Percentiles rank a stretch among this genome's conserved stretches.
Conservation (phyloP, 2,888 invertebrate species). For the Eristalis arbustorum region DNA sequence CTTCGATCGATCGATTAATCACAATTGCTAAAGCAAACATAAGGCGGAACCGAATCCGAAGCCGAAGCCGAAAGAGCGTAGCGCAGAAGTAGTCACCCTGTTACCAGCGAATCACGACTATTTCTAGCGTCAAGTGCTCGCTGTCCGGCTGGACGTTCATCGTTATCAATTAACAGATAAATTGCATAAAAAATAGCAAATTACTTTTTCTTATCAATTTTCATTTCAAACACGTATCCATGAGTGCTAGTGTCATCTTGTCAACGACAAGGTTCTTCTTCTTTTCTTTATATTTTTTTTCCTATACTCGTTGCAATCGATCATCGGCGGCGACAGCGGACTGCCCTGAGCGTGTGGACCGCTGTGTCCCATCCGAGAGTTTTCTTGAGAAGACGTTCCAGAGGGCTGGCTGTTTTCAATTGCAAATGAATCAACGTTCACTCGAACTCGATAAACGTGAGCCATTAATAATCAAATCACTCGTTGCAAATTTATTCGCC, state of each 20-base stretch:
- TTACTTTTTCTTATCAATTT: slow-evolving; percentile 47
- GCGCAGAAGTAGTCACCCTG: slow-evolving; percentile 27
- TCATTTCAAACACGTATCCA: slow-evolving; percentile 22
- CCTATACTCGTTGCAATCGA: slow-evolving; percentile 16
- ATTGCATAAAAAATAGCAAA: slow-evolving; percentile 53
- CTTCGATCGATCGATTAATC: slow-evolving; percentile 51
- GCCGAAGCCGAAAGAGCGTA: background rate
- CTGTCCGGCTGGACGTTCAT: slow-evolving; percentile 6
- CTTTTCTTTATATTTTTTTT: background rate
- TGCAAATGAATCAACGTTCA: slow-evolving; percentile 10
- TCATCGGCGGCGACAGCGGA: slow-evolving; percentile 12
- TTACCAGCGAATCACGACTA: slow-evolving; percentile 4
- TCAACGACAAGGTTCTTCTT: background rate
- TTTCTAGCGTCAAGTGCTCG: slow-evolving; percentile 4
- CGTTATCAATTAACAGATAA: slow-evolving; percentile 53
- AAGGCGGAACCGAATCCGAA: background rate
- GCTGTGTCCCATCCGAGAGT: background rate
- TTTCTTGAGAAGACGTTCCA: background rate
- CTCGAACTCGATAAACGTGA: slow-evolving; percentile 11
- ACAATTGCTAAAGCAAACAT: slow-evolving; percentile 42
- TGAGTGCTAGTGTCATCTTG: slow-evolving; percentile 15
- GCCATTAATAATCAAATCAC: slow-evolving; percentile 26
- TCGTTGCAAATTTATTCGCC: slow-evolving; percentile 16
- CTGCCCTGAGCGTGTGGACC: background rate
- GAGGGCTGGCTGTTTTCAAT: background rate